These are phyloP conservation scores for Dendrolimus houi DNA, from an alignment of 2,888 invertebrate genomes.

Conservation along the genomic window DNA sequence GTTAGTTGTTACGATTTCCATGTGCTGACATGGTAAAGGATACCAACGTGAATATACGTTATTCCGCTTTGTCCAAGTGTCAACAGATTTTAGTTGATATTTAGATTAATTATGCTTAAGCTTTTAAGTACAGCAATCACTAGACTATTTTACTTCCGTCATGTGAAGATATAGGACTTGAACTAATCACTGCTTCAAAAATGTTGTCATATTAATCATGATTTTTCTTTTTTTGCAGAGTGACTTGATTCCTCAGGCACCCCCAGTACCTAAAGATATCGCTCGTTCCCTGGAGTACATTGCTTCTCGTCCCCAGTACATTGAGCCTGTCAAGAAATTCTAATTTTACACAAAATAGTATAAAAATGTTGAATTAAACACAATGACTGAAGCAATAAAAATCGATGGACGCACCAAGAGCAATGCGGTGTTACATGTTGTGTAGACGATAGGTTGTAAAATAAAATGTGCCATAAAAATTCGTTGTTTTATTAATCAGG, in stretches of 20 bases:
- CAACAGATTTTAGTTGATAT: too few species aligned
- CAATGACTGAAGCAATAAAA: neutral
- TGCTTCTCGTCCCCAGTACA: slow-evolving; percentile 19
- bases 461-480: neutral
- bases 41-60: too few species aligned
- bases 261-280: slow-evolving; percentile 34
- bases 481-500: neutral
- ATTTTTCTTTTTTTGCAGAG: slow-evolving; percentile 19
- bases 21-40: too few species aligned
- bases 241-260: slow-evolving; percentile 28
- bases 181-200: too few species aligned
- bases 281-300: slow-evolving; percentile 36
- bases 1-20: too few species aligned
- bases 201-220: neutral
- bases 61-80: too few species aligned
- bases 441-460: neutral
- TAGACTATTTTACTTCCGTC: too few species aligned
- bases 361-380: neutral
- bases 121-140: too few species aligned
- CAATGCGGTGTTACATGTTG: neutral
- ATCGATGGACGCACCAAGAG: neutral
- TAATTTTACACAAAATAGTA: neutral
- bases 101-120: too few species aligned
- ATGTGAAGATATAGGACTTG: too few species aligned
- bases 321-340: slow-evolving; percentile 1